Evolutionary conservation across 2,113 vertebrate genomes (phyloP), one percentile per base, ranked within the genome.

Genomic region (Tyto alba): DNA sequence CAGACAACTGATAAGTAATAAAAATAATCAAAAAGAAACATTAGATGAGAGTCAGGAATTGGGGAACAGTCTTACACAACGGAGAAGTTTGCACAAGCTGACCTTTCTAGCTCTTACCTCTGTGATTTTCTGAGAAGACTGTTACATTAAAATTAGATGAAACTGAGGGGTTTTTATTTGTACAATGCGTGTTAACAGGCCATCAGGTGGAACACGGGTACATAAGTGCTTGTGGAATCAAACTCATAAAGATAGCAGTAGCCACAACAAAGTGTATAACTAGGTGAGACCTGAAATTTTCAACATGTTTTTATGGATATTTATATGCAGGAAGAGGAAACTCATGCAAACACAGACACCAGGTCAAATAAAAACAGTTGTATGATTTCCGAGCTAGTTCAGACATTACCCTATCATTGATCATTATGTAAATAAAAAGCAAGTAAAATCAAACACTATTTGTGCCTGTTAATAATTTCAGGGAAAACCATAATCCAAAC

Each of bases 191-290:
- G 80, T 84, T 92, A 92, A 93, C 62, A 92, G 66, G 80, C 57
- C 71, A 76, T 76, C 83, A 92, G 76, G 38, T 52, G 38, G 45
- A 79, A 73, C n/a, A 34, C 1, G 21, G 25, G 57, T 88, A 90
- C 20, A 5, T 48, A 85, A 89, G 81, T 26, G 25, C 68, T 69
- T 77, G 57, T 36, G 88, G 85, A 82, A 88, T 83, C 62, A 62
- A 89, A 85, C 81, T 94, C 91, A 73, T 94, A 94, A 93, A 95
- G 89, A 94, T 78, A 92, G 62, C 83, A 93, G 86, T 56, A 95
- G 86, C 84, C 69, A 82, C 84, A 92, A 78, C 69, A 85, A 92
- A 93, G 80, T 52, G 83, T 88, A 11, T 52, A 86, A 93, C 80
- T 92, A 93, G 69, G 83, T 85, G 83, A 96, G 64, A 89, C 60